Base-by-base conservation (phyloP, 2,113 vertebrate genomes). In the Corythoichthys haematopterus region DNA sequence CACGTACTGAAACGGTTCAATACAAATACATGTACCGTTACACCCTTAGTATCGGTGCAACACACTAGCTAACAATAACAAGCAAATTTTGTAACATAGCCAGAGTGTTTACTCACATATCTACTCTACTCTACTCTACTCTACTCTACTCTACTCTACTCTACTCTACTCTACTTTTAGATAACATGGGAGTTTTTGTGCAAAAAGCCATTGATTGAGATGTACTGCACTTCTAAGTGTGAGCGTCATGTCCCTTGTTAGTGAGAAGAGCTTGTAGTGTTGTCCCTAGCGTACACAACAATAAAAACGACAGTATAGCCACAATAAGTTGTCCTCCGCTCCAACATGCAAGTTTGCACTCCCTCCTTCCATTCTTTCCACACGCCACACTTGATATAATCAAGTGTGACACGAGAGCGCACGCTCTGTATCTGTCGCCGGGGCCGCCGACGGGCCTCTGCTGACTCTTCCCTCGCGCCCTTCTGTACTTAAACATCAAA, bases 401-500 rank as follows among this genome's bases (percentile, higher is more conserved):
- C 94, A 96, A 93, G 94, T 96, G 94, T 97, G 96, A 98, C 96
- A 96, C 94, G 92, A 95, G 93, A 95, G 94, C 90, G 87, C 89
- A 87, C 81, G 80, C 78, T 84, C 76, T 76, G 78, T 76, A 80
- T 87, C 86, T 87, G 84, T 84, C 87, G 83, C 33, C 74, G 83
- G 80, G 70, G 83, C 78, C 14, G 38, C 80, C 80, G 85, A 77
- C 85, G 79, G 76, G 73, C 82, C 74, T 81, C 85, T 69, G 69
- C 78, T 77, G 83, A 77, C 78, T 80, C 72, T 70, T 77, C 78
- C 88, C 93, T 92, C 89, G 90, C 92, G 88, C 91, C 93, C 92
- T 14, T 90, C 94, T 93, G 94, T 91, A 91, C 90, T 92, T 90
- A 90, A 95, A 98, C 95, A 98, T 95, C 94, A 94, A 98, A 98